Evolutionary conservation across 2,113 vertebrate genomes (phyloP), one percentile per base, ranked within the genome.

Genomic region (Xiphophorus couchianus): DNA sequence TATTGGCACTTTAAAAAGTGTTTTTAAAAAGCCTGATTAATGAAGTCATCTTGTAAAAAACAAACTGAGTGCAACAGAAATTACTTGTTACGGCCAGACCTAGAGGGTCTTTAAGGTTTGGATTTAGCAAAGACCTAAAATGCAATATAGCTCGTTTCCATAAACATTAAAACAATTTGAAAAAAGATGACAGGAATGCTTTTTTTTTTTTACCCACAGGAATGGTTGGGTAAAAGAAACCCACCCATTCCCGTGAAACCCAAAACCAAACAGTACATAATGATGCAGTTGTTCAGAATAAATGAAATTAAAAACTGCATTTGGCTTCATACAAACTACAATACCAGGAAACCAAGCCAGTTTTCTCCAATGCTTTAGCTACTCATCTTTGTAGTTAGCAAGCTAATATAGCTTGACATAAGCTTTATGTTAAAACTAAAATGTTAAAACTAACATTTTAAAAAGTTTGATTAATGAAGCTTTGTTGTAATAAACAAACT

Each of bases 241-340:
- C 30, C 30, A 30, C 3, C 30, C 30, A 3, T 30, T 30, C 30
- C 30, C 3, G 30, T 77, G 33, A 73, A 69, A 27, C 44, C 15
- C 61, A 73, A 84, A 64, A 84, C 84, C 87, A 88, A 30, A 63
- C 73, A 78, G 3, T 82, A 81, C 86, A 76, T 86, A 92, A 91
- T 9, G 29, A 63, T 54, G 72, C 39, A 65, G 66, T 31, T 83
- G 71, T 37, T 75, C 5, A 73, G 76, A 63, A 31, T 42, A 44
- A 12, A 39, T 39, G 11, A 39, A 80, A 80, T 58, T 64, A 69
- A 74, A 22, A 48, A 62, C 44, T 31, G 31, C 63, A 33, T 77
- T 75, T 62, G 77, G 79, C 74, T 69, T 75, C 10, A 44, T 64
- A 70, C 29, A 35, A 44, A 44, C 42, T 4, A 44, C 14, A 44